A percentile compares a stretch with the other conserved stretches of the same genome.
Evolutionary conservation across 2,888 invertebrate genomes (phyloP).

Genomic region (Phytoseiulus persimilis): DNA sequence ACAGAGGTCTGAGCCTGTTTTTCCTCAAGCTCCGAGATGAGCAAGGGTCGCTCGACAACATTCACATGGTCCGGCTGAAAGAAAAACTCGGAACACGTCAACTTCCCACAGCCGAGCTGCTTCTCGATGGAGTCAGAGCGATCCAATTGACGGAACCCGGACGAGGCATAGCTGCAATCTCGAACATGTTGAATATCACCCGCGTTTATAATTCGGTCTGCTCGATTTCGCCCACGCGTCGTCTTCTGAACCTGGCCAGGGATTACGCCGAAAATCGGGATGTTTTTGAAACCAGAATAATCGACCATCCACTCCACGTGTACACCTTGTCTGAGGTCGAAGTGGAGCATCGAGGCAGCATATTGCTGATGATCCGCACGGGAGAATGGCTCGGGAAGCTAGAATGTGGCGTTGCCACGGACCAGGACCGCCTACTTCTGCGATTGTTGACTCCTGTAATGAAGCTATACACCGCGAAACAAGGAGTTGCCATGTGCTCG

Average conservation of each 20-base stretch:
- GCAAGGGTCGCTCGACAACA: slow-evolving; percentile 52
- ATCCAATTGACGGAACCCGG: slow-evolving; percentile 52
- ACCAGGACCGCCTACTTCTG: slow-evolving; percentile 51
- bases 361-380: slow-evolving; percentile 49
- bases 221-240: slow-evolving; percentile 52
- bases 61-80: slow-evolving; percentile 55
- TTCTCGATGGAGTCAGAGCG: slow-evolving; percentile 54
- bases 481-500: slow-evolving; percentile 53
- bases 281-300: slow-evolving; percentile 54
- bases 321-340: slow-evolving; percentile 55
- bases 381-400: slow-evolving; percentile 51
- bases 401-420: slow-evolving; percentile 50
- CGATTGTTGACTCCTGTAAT: slow-evolving; percentile 55
- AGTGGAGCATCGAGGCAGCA: slow-evolving; percentile 53
- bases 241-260: slow-evolving; percentile 52
- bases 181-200: slow-evolving; percentile 56
- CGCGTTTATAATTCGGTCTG: slow-evolving; percentile 55
- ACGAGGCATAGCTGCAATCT: slow-evolving; percentile 54
- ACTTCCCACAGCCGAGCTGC: slow-evolving; percentile 56
- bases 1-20: slow-evolving; percentile 54
- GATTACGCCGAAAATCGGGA: slow-evolving; percentile 53
- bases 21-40: slow-evolving; percentile 52
- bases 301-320: slow-evolving; percentile 54
- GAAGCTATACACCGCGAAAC: slow-evolving; percentile 56
- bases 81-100: slow-evolving; percentile 57